These are phyloP conservation scores for Lagopus leucura DNA, from an alignment of 2,113 vertebrate genomes.

Conservation along the genomic window DNA sequence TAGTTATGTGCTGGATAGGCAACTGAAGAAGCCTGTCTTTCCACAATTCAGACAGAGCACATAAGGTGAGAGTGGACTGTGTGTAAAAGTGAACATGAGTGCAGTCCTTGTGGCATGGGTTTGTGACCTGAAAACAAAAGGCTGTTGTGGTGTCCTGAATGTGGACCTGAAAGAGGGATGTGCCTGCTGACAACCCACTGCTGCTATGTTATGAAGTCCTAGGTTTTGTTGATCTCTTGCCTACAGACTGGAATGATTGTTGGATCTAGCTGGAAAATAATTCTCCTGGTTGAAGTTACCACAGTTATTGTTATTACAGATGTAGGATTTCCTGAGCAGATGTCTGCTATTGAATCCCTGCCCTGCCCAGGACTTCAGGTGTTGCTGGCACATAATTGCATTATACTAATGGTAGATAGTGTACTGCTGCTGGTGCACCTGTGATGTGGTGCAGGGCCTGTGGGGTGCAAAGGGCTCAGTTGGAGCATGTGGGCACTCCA, in stretches of 20 bases:
- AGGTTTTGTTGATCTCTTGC: neutral
- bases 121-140: neutral
- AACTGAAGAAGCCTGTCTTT: neutral
- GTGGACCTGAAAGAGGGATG: neutral
- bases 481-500: rapidly evolving
- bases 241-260: neutral
- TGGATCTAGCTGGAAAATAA: neutral
- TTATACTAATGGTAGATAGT: rapidly evolving
- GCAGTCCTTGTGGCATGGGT: neutral
- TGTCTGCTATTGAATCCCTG: neutral
- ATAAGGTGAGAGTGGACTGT: neutral
- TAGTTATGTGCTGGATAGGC: rapidly evolving
- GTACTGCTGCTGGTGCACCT: rapidly evolving
- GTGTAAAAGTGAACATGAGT: neutral
- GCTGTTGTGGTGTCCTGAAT: neutral
- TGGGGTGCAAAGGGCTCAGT: neutral
- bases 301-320: neutral
- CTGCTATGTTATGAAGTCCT: neutral
- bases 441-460: neutral
- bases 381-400: neutral
- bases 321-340: neutral
- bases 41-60: neutral
- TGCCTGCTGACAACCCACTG: neutral
- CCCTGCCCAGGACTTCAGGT: neutral
- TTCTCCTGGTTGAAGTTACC: neutral